phyloP scores from a whole-genome alignment of 2,797 vertebrate species.

The Channallabes apus region DNA sequence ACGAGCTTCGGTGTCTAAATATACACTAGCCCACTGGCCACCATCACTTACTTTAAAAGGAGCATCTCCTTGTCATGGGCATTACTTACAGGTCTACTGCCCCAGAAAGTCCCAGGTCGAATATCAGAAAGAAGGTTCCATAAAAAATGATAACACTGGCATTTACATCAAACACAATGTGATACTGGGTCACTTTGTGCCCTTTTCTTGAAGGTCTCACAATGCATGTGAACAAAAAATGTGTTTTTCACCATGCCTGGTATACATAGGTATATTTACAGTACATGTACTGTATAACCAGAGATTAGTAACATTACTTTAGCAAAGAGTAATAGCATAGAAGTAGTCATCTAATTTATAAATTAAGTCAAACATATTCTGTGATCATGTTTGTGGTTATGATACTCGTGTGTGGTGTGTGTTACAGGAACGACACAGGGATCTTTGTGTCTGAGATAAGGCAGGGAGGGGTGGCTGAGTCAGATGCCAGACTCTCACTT shows the following conservation, averaged over 20 bases:
- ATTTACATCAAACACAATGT: not conserved
- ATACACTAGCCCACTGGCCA: not conserved
- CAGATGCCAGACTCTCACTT: conserved; percentile 85
- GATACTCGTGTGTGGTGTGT: conserved; percentile 45
- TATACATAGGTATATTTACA: not conserved
- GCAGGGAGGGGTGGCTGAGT: conserved; percentile 85
- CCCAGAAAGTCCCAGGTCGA: not conserved
- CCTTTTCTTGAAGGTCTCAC: not conserved
- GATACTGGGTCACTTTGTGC: not conserved
- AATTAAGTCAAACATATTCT: not conserved
- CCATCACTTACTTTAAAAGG: not conserved
- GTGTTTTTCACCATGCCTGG: not conserved
- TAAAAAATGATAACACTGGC: not conserved
- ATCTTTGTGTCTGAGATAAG: conserved; percentile 94
- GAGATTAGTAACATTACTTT: not conserved
- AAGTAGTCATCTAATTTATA: not conserved
- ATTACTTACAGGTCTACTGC: not conserved
- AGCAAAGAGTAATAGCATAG: not conserved
- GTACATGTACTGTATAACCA: not conserved
- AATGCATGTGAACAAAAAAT: not conserved
- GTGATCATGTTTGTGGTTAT: too few relatives aligned
- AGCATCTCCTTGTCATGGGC: not conserved
- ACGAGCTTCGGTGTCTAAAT: not conserved
- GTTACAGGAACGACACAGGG: conserved; percentile 71
- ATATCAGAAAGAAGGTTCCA: not conserved